Evolutionary conservation across 2,113 vertebrate genomes (phyloP), one percentile per base, ranked within the genome.

Genomic region (Brienomyrus brachyistius): DNA sequence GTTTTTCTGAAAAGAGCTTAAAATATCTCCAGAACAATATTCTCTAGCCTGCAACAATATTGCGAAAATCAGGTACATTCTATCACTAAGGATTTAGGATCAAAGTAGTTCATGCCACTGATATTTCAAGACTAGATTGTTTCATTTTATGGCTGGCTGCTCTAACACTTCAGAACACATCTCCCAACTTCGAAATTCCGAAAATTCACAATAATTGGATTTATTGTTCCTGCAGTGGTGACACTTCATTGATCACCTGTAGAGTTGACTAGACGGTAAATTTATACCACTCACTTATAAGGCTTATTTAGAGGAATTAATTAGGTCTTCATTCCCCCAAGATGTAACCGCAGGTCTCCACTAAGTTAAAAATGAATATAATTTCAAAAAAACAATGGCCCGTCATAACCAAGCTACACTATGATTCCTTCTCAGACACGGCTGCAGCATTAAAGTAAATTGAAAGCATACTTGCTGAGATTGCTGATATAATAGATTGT

Each of bases 1-100:
- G 43, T 80, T 80, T 80, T 80, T 80, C 74, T 80, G 74, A 40
- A 80, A 80, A 80, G 74, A 80, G 35, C 31, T 80, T 80, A 80
- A 80, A 27, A 80, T 84, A 48, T 43, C 35, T 82, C 77, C 43
- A 45, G 31, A 82, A 82, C 31, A 40, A 40, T 82, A 23, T 84
- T 47, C 19, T 84, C 82, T 47, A 11, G 82, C 82, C 40, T 48
- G 8, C 82, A 84, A 84, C 40, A 48, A 84, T 84, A 84, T 48
- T n/a, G 45, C 43, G 19, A 80, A 80, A 11, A 43, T 43, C 74
- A 47, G 82, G 82, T 84, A 48, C 23, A 47, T 47, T 84, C 43
- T 48, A 84, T 84, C 23, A 45, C 82, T 48, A 19, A 45, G 45
- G 45, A 47, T 84, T 84, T 84, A 84, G 10, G 45, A 48, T 43